Evolutionary conservation across 1,140 invertebrate species (phyloP).

Genomic region (Teleogryllus occipitalis): DNA sequence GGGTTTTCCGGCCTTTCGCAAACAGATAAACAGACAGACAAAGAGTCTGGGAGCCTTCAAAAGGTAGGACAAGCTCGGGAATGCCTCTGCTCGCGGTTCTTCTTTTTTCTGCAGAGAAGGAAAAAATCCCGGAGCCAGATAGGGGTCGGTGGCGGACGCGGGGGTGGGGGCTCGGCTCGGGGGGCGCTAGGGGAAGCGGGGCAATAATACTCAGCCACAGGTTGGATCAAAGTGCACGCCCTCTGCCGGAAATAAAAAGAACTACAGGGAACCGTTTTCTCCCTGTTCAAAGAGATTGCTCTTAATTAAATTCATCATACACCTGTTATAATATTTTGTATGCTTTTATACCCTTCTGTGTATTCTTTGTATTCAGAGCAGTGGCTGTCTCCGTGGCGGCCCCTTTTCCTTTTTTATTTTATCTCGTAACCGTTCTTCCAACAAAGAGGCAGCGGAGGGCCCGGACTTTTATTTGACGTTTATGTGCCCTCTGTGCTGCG

Average conservation of each 20-base stretch:
- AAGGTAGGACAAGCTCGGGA: not conserved
- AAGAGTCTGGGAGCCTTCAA: not conserved
- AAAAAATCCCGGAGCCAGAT: not conserved
- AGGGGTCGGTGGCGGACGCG: not conserved
- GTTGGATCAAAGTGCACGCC: not conserved
- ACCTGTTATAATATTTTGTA: not conserved
- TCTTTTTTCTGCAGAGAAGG: not conserved
- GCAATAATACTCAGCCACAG: conserved; percentile 3
- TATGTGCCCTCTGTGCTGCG: not conserved
- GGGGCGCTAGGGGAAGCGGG: not conserved
- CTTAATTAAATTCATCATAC: conserved; percentile 6
- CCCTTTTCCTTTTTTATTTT: not conserved
- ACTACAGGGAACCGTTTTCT: not conserved
- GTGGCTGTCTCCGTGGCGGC: not conserved
- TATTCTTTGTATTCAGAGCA: conserved; percentile 1
- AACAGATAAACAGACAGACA: conserved; percentile 4
- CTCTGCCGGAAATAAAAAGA: conserved; percentile 1
- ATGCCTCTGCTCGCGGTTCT: not conserved
- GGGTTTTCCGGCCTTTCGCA: not conserved
- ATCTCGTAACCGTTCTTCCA: not conserved
- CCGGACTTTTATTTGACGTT: not conserved
- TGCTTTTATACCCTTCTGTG: conserved; percentile 1
- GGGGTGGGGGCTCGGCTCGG: not conserved
- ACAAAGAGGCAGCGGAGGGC: not conserved
- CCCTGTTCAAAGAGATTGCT: conserved; percentile 3